These are phyloP conservation scores for Bilobella aurantiaca DNA, from an alignment of 1,140 invertebrate species.

Conservation along the genomic window DNA sequence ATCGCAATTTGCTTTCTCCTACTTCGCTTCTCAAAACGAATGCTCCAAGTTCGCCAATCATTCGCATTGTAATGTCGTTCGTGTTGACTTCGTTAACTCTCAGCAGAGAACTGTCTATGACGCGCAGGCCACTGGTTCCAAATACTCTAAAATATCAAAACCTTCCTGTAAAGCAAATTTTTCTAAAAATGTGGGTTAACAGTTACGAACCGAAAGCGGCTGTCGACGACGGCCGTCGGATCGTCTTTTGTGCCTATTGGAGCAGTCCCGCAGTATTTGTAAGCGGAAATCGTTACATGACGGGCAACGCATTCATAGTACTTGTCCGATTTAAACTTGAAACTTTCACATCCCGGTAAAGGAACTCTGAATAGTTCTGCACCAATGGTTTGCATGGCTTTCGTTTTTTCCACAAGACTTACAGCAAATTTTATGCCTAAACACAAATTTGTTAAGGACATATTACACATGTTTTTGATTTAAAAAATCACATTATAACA, in stretches of 20 bases:
- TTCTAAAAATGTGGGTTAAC: not conserved
- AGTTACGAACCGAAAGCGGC: slow-evolving; percentile 37
- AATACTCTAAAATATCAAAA: not conserved
- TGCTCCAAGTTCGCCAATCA: slow-evolving; percentile 1
- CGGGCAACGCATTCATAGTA: slow-evolving; percentile 61
- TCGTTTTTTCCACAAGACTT: slow-evolving; percentile 18
- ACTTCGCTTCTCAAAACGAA: not conserved
- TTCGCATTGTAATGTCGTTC: not conserved
- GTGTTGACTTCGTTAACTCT: not conserved
- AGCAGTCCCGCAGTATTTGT: slow-evolving; percentile 17
- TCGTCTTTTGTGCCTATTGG: slow-evolving; percentile 16
- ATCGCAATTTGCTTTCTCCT: not conserved
- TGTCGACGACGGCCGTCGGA: slow-evolving; percentile 8
- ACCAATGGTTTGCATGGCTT: slow-evolving; percentile 13
- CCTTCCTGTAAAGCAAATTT: not conserved
- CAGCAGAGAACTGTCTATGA: not conserved
- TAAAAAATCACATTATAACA: too few relatives aligned
- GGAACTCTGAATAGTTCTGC: slow-evolving; percentile 42
- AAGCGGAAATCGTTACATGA: slow-evolving; percentile 4
- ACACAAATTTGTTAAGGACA: too few relatives aligned
- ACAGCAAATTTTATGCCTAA: slow-evolving; percentile 18
- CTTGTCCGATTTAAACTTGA: slow-evolving; percentile 56
- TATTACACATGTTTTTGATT: too few relatives aligned
- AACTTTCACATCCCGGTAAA: slow-evolving; percentile 60
- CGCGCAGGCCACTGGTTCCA: not conserved